These are phyloP conservation scores for Ceryle rudis DNA, from an alignment of 2,797 vertebrate genomes.

Conservation along the genomic window DNA sequence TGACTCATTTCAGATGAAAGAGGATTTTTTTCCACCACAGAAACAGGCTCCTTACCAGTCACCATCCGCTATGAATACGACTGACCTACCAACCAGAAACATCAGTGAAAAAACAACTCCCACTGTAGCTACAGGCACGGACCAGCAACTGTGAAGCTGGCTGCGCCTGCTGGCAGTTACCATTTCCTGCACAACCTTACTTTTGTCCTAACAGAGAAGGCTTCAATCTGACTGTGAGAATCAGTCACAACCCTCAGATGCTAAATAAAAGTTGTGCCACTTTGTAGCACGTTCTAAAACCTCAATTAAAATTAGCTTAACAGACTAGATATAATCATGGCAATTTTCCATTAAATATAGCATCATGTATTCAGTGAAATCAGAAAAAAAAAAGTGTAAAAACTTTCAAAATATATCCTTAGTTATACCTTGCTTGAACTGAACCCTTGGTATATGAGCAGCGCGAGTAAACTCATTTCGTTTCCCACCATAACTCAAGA, in stretches of 20 bases:
- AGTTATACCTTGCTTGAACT: constrained; percentile 1
- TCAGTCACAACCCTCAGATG: background rate
- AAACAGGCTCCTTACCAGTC: background rate
- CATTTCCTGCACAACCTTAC: background rate
- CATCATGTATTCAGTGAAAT: background rate
- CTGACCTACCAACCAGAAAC: background rate
- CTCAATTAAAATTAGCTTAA: background rate
- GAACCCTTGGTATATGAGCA: constrained; percentile 13
- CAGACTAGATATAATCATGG: constrained; percentile 7
- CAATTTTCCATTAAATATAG: constrained; percentile 17
- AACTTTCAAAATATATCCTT: constrained; percentile 9
- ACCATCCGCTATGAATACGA: fast-evolving
- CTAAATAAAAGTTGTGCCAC: background rate
- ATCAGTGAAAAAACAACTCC: background rate
- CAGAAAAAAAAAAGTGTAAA: background rate
- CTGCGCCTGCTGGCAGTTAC: background rate
- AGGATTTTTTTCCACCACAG: background rate
- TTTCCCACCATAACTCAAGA: background rate
- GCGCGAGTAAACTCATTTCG: background rate
- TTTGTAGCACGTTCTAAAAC: background rate
- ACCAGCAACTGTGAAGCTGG: background rate
- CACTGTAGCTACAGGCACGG: background rate
- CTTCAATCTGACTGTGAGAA: background rate
- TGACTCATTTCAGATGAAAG: background rate
- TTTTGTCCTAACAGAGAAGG: background rate